A percentile compares a stretch with the other conserved stretches of the same genome.
Evolutionary conservation across 2,888 invertebrate genomes (phyloP).

Genomic region (Drosophila planitibia): DNA sequence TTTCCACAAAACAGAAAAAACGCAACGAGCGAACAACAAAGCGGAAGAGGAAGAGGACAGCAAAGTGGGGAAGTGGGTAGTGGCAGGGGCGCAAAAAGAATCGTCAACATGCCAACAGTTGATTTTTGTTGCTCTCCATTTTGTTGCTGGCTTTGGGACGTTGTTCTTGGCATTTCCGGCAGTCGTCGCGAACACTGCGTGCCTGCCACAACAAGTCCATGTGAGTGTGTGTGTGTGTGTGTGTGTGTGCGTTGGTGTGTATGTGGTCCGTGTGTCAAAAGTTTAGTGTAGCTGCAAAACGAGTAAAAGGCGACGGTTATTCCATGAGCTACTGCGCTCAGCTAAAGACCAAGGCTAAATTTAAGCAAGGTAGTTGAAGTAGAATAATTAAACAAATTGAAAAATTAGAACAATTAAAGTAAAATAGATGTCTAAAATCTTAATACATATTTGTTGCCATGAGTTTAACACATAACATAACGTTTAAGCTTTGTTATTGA

Average conservation of each 20-base stretch:
- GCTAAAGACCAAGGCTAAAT: constrained; percentile 22
- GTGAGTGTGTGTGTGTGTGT: constrained; percentile 5
- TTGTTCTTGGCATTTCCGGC: constrained; percentile 79
- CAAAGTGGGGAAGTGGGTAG: not conserved
- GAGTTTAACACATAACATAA: too few relatives aligned
- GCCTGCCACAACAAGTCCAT: constrained; percentile 60
- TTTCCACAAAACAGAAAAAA: constrained; percentile 59
- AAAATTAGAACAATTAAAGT: not conserved
- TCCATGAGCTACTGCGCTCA: not conserved
- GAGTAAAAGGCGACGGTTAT: constrained; percentile 13
- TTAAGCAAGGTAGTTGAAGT: not conserved
- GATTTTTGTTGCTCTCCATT: constrained; percentile 68
- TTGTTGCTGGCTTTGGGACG: constrained; percentile 59
- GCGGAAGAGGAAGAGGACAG: not conserved
- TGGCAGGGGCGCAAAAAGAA: constrained; percentile 12
- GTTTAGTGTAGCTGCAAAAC: constrained; percentile 39
- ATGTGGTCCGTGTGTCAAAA: constrained; percentile 44
- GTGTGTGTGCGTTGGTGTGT: constrained; percentile 10
- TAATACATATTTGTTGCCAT: not conserved
- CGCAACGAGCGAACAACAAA: constrained; percentile 5
- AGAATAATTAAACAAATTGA: constrained; percentile 3
- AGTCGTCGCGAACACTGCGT: constrained; percentile 65
- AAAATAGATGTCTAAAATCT: not conserved
- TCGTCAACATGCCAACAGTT: constrained; percentile 82
- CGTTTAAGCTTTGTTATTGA: rapidly evolving